Base-by-base conservation (phyloP, 2,888 invertebrate genomes). In the Lumbricus terrestris region DNA sequence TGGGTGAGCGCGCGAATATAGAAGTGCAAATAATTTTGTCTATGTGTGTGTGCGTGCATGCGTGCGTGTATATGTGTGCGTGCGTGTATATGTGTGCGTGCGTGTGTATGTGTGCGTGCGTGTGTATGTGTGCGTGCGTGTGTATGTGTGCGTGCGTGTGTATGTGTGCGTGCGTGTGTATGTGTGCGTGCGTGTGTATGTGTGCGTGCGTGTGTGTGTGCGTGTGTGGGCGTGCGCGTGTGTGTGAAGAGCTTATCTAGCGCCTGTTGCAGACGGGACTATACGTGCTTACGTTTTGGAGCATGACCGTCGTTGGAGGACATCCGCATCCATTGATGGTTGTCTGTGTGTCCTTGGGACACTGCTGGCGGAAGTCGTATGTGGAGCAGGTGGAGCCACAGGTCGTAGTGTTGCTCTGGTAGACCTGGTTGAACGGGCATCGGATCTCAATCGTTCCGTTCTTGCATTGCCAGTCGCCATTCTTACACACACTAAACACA, bases 261-360 rank as follows among this genome's bases (percentile, higher is more conserved):
- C 69, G 69, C 29, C n/a, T 69, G 8, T 69, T 8, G 11, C 8
- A 69, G n/a, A 29, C 69, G 38, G 88, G 34, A 38, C 0, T 34
- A n/a, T n/a, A n/a, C n/a, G n/a, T n/a, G 18, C 89, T 89, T 91
- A 93, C 93, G 90, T 96, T 96, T 1, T 96, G 96, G 93, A 97
- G 96, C 83, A 97, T 94, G 0, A 96, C 96, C 95, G 97, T 96
- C 89, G 97, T 97, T 37, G 96, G 95, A 0, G 97, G 97, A 94
- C 98, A 98, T 90, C 97, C 97, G 94, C 98, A 98, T 0, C 98
- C 98, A 94, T 98, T 97, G 82, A 47, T 38, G 88, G 88, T n/a
- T n/a, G n/a, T 88, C 69, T 29, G 69, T 0, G 88, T 88, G 35
- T 89, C 85, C 42, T n/a, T 88, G 29, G 38, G 34, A 34, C 34